phyloP scores from a whole-genome alignment of 2,113 vertebrate genomes.

The Corythaixoides concolor region DNA sequence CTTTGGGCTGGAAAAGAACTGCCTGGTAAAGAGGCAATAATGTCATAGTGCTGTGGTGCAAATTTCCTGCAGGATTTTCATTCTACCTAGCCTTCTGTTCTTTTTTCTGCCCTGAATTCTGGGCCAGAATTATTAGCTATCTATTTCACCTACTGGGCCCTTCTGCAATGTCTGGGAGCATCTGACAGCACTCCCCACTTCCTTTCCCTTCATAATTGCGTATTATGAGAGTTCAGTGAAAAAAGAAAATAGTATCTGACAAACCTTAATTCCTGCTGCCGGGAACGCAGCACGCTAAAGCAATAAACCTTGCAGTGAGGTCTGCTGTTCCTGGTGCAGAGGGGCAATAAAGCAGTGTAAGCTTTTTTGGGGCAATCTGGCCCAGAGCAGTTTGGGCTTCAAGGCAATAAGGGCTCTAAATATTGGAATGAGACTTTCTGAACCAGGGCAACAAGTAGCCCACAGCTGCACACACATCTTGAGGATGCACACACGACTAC shows the following conservation, averaged over 20 bases:
- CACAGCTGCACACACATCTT: background rate
- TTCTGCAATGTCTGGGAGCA: background rate
- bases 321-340: background rate
- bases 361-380: background rate
- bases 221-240: background rate
- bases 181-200: background rate
- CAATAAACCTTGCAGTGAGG: accelerated
- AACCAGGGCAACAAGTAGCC: background rate
- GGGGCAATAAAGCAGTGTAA: background rate
- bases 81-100: background rate
- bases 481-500: no score
- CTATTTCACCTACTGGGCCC: background rate
- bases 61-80: background rate
- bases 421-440: background rate
- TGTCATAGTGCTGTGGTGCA: background rate
- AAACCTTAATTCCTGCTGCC: background rate
- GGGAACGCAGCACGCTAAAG: background rate
- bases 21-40: background rate
- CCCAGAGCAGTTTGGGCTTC: background rate
- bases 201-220: background rate
- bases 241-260: background rate
- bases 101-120: background rate
- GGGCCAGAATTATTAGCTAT: background rate
- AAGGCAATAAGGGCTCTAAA: background rate
- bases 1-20: background rate